These are phyloP conservation scores for Octodon degus DNA, from an alignment of 2,113 vertebrate species.

Conservation along the genomic window DNA sequence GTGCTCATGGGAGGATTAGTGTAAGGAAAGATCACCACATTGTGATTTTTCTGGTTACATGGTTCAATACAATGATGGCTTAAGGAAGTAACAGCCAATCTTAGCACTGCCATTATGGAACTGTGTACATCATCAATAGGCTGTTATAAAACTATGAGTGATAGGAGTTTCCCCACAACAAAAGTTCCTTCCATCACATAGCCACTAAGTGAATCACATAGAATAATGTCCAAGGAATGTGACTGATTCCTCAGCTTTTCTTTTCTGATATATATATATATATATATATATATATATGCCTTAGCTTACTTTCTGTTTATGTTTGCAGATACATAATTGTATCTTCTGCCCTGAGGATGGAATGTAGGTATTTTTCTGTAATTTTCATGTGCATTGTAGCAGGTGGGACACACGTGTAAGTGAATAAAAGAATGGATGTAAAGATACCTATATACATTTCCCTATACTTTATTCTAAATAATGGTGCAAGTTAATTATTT, in stretches of 20 bases:
- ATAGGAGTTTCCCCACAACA: slow-evolving; percentile 74
- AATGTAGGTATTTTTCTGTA: not conserved
- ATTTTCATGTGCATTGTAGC: not conserved
- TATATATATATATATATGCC: not conserved
- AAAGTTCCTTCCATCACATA: slow-evolving; percentile 70
- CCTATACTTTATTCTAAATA: not conserved
- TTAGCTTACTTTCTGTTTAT: not conserved
- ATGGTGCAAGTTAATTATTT: not conserved
- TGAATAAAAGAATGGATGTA: not conserved
- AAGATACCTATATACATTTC: not conserved
- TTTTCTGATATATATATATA: slow-evolving; percentile 50
- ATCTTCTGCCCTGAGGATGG: not conserved
- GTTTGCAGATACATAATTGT: not conserved
- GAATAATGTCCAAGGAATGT: slow-evolving; percentile 69
- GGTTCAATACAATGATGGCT: slow-evolving; percentile 86
- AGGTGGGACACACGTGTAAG: not conserved
- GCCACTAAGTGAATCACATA: slow-evolving; percentile 52
- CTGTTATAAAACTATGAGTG: slow-evolving; percentile 82
- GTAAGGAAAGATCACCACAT: slow-evolving; percentile 84
- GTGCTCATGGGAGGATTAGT: slow-evolving; percentile 84
- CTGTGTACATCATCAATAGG: slow-evolving; percentile 76
- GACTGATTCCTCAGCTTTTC: slow-evolving; percentile 67
- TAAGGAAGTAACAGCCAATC: slow-evolving; percentile 87
- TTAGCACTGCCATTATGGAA: slow-evolving; percentile 81
- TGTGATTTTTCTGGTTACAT: slow-evolving; percentile 88